These are phyloP conservation scores for Gymnorhina tibicen DNA, from an alignment of 2,113 vertebrate genomes.

Conservation along the genomic window DNA sequence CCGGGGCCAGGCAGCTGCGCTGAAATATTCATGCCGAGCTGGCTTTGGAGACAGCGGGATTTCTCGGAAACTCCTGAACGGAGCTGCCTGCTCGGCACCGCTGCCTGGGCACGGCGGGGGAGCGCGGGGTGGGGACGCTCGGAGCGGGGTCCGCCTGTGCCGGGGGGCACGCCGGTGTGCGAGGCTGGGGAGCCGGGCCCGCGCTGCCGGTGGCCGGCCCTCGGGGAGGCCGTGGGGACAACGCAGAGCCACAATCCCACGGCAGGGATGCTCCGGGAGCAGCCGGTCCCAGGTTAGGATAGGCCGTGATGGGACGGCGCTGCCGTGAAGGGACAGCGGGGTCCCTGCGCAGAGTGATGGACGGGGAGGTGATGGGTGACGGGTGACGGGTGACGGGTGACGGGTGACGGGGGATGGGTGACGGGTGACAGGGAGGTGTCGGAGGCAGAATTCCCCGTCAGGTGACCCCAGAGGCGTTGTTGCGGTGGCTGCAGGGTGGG, in stretches of 20 bases:
- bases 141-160: background rate
- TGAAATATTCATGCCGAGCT: slow-evolving; percentile 15
- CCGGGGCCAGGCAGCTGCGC: background rate
- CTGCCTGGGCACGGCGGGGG: background rate
- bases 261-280: background rate
- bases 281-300: accelerated
- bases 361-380: too few relatives aligned
- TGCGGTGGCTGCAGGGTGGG: background rate
- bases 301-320: background rate
- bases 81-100: background rate
- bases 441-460: background rate
- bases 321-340: background rate
- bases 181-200: background rate
- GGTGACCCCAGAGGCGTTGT: background rate
- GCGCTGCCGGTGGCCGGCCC: background rate
- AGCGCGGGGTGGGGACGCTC: accelerated
- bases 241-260: accelerated
- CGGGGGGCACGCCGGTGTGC: accelerated
- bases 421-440: background rate
- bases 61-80: slow-evolving; percentile 35
- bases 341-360: background rate
- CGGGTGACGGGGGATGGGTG: too few relatives aligned
- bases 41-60: background rate
- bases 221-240: accelerated
- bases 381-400: too few relatives aligned